A percentile compares a stretch with the other conserved stretches of the same genome.
Evolutionary conservation across 2,888 invertebrate species (phyloP).

Genomic region (Scaptomyza tumidula): DNA sequence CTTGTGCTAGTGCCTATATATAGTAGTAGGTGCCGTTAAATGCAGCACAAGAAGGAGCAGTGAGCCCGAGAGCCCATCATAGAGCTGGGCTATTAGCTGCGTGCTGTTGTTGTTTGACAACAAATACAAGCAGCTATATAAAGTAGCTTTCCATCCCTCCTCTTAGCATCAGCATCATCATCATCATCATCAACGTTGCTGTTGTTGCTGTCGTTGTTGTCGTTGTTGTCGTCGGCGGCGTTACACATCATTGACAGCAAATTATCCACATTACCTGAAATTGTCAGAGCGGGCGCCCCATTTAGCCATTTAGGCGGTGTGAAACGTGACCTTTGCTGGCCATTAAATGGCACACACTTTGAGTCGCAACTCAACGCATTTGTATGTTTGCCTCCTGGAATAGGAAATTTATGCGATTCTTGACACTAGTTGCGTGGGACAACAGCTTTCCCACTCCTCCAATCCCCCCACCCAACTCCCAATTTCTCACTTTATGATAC

Average conservation of each 20-base stretch:
- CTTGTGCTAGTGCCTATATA: constrained; percentile 50
- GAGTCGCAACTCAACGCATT: constrained; percentile 59
- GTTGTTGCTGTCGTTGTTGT: constrained; percentile 25
- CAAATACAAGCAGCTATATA: constrained; percentile 68
- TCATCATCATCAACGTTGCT: constrained; percentile 19
- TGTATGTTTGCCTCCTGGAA: constrained; percentile 65
- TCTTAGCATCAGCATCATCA: constrained; percentile 17
- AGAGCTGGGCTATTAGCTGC: constrained; percentile 69
- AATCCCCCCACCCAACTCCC: not conserved
- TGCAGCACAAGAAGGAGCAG: constrained; percentile 48
- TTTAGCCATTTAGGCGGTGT: constrained; percentile 75
- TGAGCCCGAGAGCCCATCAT: not conserved
- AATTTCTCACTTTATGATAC: not conserved
- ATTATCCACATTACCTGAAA: constrained; percentile 84
- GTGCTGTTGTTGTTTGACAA: constrained; percentile 72
- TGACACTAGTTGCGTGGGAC: constrained; percentile 76
- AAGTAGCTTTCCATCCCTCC: constrained; percentile 3
- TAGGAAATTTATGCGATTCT: constrained; percentile 82
- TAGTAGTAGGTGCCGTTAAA: constrained; percentile 68
- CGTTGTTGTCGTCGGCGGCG: constrained; percentile 58
- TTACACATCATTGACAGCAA: constrained; percentile 84
- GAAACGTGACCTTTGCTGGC: constrained; percentile 83
- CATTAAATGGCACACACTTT: constrained; percentile 82
- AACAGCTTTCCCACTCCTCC: not conserved
- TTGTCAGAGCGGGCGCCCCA: constrained; percentile 79